These are phyloP conservation scores for Polypterus bichir DNA, from an alignment of 2,113 vertebrate species.

Conservation along the genomic window DNA sequence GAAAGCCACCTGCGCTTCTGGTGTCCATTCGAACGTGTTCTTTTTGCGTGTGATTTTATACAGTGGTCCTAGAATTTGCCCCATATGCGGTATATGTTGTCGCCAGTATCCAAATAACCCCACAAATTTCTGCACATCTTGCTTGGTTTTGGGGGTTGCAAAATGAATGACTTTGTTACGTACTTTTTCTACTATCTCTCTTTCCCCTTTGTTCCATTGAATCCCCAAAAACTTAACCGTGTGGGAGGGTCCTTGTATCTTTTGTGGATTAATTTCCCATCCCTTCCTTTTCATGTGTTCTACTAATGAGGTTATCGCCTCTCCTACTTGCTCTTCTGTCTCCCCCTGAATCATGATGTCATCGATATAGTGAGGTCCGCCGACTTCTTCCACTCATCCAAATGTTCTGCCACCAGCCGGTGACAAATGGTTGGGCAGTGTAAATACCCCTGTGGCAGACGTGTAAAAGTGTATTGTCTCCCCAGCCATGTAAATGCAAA, in stretches of 20 bases:
- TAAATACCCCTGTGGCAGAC: not conserved
- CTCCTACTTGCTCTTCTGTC: not conserved
- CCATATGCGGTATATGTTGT: too few species aligned
- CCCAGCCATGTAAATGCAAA: not conserved
- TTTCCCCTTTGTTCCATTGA: not conserved
- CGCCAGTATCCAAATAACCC: too few species aligned
- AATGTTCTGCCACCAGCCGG: not conserved
- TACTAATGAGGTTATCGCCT: not conserved
- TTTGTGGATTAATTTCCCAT: conserved; percentile 4
- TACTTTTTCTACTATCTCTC: not conserved
- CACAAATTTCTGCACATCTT: not conserved
- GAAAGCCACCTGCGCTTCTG: not conserved
- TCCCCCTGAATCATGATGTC: not conserved
- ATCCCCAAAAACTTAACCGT: not conserved
- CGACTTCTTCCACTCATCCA: too few species aligned
- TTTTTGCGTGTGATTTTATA: not conserved
- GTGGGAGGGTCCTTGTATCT: conserved; percentile 2
- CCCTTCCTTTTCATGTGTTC: not conserved
- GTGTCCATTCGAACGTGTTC: not conserved
- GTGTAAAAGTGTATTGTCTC: not conserved
- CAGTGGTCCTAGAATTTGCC: too few species aligned
- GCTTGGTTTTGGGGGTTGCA: not conserved
- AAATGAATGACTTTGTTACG: not conserved
- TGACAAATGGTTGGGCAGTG: not conserved
- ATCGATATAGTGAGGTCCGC: not conserved